Base-by-base conservation (phyloP, 2,888 invertebrate species). In the Drosophila cognata region DNA sequence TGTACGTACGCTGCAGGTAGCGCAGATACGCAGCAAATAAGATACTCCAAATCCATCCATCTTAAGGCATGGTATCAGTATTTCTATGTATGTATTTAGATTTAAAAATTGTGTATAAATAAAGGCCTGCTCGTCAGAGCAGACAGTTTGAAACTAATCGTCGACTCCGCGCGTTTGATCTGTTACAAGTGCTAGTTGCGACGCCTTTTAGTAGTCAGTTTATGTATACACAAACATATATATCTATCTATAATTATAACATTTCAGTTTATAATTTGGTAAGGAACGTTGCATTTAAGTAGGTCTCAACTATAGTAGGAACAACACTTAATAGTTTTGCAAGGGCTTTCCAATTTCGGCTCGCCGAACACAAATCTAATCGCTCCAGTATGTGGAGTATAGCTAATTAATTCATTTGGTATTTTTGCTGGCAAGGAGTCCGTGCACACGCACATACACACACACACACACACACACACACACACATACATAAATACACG, bases 351-450 rank as follows among this genome's bases (percentile, higher is more conserved):
- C 10, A 36, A 8, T 51, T 59, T 36, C 59, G 11, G 38, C 18
- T 18, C 18, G 18, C 38, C 38, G 18, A 43, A 21, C 11, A 48
- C 48, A 48, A 25, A 48, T 48, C 48, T 25, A 31, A 38, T 65
- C 65, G 35, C 51, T 65, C 35, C 35, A 21, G n/a, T 43, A 21
- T 43, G 3, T 25, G 43, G 8, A 31, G 29, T 46, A 11, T 55
- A 18, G 33, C n/a, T 56, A 56, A 71, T 18, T 31, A 64, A 59
- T 71, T 65, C 51, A 55, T 72, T 72, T 72, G 74, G 72, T 43
- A 50, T 74, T 67, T 62, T 63, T 51, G 55, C 46, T 53, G 65
- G 59, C 59, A 60, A 56, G 43, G 46, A 56, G 53, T 51, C 16
- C n/a, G 25, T 43, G 51, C 28, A 52, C 64, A 35, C 74, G 18